A percentile compares a stretch with the other conserved stretches of the same genome.
Evolutionary conservation across 2,113 vertebrate species (phyloP).

Genomic region (Channa maculata): DNA sequence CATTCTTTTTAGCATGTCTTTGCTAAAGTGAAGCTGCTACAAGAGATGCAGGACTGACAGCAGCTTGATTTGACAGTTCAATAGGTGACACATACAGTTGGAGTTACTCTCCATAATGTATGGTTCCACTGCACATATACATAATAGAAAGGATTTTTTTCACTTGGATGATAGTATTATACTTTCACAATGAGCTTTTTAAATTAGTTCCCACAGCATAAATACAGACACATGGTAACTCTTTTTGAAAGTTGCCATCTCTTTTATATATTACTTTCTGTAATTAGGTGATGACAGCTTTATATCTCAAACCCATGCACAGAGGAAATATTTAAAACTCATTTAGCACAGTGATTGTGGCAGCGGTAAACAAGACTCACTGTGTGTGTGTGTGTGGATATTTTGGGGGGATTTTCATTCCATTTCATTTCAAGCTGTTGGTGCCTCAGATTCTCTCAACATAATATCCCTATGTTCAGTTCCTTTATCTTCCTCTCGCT

Average conservation of each 20-base stretch:
- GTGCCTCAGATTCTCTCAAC: neutral
- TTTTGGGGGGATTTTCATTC: neutral
- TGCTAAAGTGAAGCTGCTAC: neutral
- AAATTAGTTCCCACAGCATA: neutral
- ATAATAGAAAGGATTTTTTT: neutral
- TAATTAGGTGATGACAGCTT: neutral
- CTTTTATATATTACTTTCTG: neutral
- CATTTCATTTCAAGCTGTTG: neutral
- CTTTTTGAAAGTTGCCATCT: neutral
- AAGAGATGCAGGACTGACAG: neutral
- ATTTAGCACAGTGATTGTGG: neutral
- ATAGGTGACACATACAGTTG: neutral
- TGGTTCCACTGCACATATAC: neutral
- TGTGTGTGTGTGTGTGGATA: neutral
- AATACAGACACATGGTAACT: no score
- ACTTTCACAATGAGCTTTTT: neutral
- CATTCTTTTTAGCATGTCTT: neutral
- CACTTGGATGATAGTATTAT: no score
- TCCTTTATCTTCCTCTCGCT: constrained; percentile 7
- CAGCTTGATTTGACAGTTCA: neutral
- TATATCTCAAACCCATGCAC: neutral
- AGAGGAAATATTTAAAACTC: neutral
- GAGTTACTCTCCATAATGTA: neutral
- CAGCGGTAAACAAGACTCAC: neutral
- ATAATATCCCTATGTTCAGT: neutral